Base-by-base conservation (phyloP, 2,797 vertebrate genomes). In the Chelon labrosus region DNA sequence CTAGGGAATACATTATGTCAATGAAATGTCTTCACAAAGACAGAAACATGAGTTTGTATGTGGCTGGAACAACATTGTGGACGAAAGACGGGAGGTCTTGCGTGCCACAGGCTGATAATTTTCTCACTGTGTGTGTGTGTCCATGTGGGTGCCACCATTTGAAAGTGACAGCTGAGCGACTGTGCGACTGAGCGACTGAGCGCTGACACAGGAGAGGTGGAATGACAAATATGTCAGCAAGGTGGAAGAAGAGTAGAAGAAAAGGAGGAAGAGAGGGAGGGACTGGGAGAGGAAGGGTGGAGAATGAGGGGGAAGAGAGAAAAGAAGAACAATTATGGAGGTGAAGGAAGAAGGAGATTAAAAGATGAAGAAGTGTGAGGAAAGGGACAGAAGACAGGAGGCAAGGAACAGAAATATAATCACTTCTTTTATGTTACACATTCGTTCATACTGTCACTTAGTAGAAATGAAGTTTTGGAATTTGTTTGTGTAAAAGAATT, bases 121-220 rank as follows among this genome's bases (percentile, higher is more conserved):
- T 70, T 16, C 56, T 84, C 65, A 73, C 71, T 83, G 78, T 76
- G 54, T 65, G 66, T 60, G 66, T 56, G 57, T 22, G 22, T 22
- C 64, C 51, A 57, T 70, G 35, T 51, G 42, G 63, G 22, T 65
- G 83, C 76, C 79, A 80, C 84, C 78, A 85, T 91, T 89, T 86
- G 70, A 90, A 84, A 89, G 85, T 85, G 85, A 90, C 91, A 92
- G 89, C 89, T 91, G 92, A 90, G 85, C n/a, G n/a, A n/a, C n/a
- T n/a, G n/a, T n/a, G n/a, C 2, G 22, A 22, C 89, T 91, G 92
- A 90, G 85, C 83, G 75, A 85, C 77, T 53, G 77, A 80, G 73
- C 70, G 76, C 81, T 92, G 90, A 91, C 89, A 85, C 83, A 73
- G 87, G 67, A 81, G 78, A 76, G 79, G 84, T 74, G 83, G 88